phyloP scores from a whole-genome alignment of 2,797 vertebrate species.

The Masticophis lateralis region DNA sequence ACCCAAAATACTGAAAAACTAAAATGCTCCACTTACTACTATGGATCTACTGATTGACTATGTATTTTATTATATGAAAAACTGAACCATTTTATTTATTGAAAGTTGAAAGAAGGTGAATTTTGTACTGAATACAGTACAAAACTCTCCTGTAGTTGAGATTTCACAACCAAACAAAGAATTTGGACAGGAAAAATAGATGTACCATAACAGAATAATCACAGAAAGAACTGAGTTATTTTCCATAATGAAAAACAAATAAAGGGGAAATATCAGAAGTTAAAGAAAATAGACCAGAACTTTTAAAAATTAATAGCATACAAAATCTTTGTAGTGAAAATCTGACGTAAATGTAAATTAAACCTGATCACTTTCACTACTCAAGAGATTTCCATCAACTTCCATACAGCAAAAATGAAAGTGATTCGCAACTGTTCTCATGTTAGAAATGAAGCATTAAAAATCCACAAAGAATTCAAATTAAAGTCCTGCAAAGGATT shows the following conservation, averaged over 20 bases:
- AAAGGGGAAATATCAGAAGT: neutral
- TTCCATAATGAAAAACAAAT: neutral
- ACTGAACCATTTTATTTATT: neutral
- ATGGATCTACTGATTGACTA: neutral
- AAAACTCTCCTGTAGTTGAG: neutral
- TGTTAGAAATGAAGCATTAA: neutral
- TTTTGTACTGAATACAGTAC: neutral
- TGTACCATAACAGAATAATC: neutral
- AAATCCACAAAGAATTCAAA: neutral
- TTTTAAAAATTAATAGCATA: neutral
- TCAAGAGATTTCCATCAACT: neutral
- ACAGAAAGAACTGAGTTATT: neutral
- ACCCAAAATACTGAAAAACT: neutral
- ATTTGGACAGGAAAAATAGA: neutral
- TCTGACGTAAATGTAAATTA: neutral
- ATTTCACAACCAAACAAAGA: neutral
- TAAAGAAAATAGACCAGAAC: neutral
- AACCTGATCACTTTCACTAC: neutral
- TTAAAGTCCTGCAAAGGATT: neutral
- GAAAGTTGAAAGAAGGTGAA: neutral
- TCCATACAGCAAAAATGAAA: neutral
- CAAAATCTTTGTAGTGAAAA: neutral
- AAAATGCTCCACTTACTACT: neutral
- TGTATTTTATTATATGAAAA: neutral
- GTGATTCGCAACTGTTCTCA: neutral